A percentile compares a stretch with the other conserved stretches of the same genome.
phyloP scores from a whole-genome alignment of 2,888 invertebrate genomes.

The Cryptus viduatorius region DNA sequence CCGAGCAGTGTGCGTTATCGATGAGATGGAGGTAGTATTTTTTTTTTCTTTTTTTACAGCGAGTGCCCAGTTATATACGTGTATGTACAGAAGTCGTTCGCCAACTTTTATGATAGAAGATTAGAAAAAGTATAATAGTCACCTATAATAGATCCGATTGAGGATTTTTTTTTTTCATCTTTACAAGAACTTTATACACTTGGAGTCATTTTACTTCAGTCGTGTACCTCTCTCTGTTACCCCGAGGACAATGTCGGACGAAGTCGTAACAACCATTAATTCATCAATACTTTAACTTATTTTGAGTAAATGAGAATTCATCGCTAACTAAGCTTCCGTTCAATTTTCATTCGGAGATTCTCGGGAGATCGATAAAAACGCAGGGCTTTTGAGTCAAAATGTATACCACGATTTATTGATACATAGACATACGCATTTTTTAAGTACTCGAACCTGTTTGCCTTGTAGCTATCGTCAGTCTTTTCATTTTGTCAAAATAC shows the following conservation, averaged over 20 bases:
- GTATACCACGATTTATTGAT: not conserved
- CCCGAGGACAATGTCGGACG: conserved; percentile 45
- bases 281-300: conserved; percentile 14
- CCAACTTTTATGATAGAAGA: conserved; percentile 54
- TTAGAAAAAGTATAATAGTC: conserved; percentile 65
- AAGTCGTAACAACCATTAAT: conserved; percentile 3
- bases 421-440: not conserved
- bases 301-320: not conserved
- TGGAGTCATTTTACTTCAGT: conserved; percentile 60
- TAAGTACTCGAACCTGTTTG: not conserved
- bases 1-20: conserved; percentile 16
- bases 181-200: conserved; percentile 47
- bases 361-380: not conserved
- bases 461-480: not conserved
- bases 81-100: conserved; percentile 47
- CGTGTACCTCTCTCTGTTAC: conserved; percentile 54
- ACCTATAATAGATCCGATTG: conserved; percentile 43
- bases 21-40: conserved; percentile 33
- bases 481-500: not conserved
- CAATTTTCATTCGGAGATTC: not conserved
- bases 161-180: conserved; percentile 29
- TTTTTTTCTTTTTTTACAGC: conserved; percentile 17
- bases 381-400: not conserved
- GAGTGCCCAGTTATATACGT: conserved; percentile 47
- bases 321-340: not conserved